A percentile compares a stretch with the other conserved stretches of the same genome.
These are phyloP conservation scores for Tholera decimalis DNA, from an alignment of 2,888 invertebrate species.

Conservation along the genomic window DNA sequence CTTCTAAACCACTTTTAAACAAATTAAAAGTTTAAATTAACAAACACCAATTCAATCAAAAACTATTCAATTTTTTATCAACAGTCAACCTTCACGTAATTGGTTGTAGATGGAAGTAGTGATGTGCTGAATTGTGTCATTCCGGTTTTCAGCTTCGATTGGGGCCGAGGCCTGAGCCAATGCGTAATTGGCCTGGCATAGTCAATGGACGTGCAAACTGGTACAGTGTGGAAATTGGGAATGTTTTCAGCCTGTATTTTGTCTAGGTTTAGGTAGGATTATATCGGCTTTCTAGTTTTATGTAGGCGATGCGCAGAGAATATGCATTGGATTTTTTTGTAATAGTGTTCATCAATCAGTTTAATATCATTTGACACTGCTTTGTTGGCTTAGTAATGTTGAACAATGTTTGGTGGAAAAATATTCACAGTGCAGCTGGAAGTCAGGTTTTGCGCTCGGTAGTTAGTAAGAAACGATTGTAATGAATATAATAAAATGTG, in stretches of 20 bases:
- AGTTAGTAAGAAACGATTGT: too few species aligned
- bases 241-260: constrained; percentile 21
- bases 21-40: constrained; percentile 1
- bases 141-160: constrained; percentile 30
- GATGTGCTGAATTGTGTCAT: constrained; percentile 27
- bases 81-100: constrained; percentile 32
- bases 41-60: constrained; percentile 15
- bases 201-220: constrained; percentile 54
- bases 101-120: constrained; percentile 44
- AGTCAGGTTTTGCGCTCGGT: too few species aligned
- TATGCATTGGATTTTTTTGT: background rate
- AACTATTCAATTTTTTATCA: constrained; percentile 41
- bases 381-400: background rate
- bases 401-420: background rate
- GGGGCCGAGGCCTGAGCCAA: constrained; percentile 26
- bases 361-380: background rate
- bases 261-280: background rate
- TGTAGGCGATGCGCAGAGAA: background rate
- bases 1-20: constrained; percentile 3
- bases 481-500: too few species aligned
- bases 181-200: constrained; percentile 53
- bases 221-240: constrained; percentile 30
- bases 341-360: background rate
- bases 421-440: too few species aligned
- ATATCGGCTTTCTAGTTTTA: constrained; percentile 16